These are phyloP conservation scores for Drosophila bunnanda DNA, from an alignment of 2,888 invertebrate genomes.

Conservation along the genomic window DNA sequence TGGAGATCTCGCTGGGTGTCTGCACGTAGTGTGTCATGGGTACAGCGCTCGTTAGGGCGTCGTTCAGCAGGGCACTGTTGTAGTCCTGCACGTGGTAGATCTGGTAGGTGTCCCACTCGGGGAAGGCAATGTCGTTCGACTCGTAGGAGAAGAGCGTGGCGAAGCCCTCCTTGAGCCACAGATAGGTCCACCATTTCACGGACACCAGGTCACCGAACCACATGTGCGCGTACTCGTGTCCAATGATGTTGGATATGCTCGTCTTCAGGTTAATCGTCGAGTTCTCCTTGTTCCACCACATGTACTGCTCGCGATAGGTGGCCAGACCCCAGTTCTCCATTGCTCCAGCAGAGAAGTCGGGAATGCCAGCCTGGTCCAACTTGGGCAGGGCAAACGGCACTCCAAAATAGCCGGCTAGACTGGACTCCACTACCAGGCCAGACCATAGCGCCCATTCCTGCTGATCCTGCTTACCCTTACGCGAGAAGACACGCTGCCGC, in stretches of 20 bases:
- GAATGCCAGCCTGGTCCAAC: slow-evolving; percentile 94
- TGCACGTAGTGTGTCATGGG: slow-evolving; percentile 92
- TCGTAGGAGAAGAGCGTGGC: slow-evolving; percentile 82
- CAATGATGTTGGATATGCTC: slow-evolving; percentile 86
- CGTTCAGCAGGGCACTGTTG: slow-evolving; percentile 63
- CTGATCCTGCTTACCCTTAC: slow-evolving; percentile 72
- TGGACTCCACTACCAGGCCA: slow-evolving; percentile 89
- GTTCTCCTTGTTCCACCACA: slow-evolving; percentile 75
- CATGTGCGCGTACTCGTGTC: slow-evolving; percentile 89
- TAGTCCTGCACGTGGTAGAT: slow-evolving; percentile 90
- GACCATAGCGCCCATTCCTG: slow-evolving; percentile 90
- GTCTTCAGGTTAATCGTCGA: slow-evolving; percentile 77
- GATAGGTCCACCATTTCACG: slow-evolving; percentile 89
- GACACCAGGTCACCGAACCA: slow-evolving; percentile 93
- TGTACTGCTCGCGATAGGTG: slow-evolving; percentile 85
- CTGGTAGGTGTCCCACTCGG: slow-evolving; percentile 89
- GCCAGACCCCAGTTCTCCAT: slow-evolving; percentile 98
- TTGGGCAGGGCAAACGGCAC: slow-evolving; percentile 91
- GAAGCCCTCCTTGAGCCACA: slow-evolving; percentile 91
- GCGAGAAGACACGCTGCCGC: slow-evolving; percentile 80
- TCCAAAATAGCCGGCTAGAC: slow-evolving; percentile 89
- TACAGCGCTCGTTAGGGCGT: slow-evolving; percentile 48
- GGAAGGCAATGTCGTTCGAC: slow-evolving; percentile 82
- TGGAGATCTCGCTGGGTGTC: slow-evolving; percentile 92
- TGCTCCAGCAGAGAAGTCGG: slow-evolving; percentile 93